Conservation (phyloP, 2,888 invertebrate species). For the Tinea pellionella region DNA sequence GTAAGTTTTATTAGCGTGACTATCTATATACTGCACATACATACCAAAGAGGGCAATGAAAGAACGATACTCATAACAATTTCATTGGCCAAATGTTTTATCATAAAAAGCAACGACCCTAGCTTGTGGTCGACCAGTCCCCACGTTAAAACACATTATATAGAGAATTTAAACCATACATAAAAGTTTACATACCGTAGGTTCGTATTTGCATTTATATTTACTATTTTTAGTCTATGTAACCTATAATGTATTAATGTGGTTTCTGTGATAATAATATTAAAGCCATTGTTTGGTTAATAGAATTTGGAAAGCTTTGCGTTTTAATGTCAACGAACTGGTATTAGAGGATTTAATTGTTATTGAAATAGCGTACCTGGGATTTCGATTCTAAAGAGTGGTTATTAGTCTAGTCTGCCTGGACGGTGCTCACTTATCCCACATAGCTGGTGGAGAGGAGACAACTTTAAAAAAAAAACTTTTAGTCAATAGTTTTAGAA, state of each 20-base stretch:
- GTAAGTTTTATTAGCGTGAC: background rate
- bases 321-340: background rate
- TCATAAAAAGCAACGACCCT: constrained; percentile 1
- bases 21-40: background rate
- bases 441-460: too few species aligned
- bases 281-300: background rate
- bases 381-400: too few species aligned
- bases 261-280: background rate
- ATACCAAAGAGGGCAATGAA: background rate
- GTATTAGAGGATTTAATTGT: background rate
- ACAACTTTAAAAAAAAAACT: too few species aligned
- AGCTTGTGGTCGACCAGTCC: background rate
- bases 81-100: constrained; percentile 6
- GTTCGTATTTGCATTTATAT: background rate
- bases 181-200: background rate
- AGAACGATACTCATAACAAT: background rate
- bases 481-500: too few species aligned
- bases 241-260: background rate
- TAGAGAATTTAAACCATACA: background rate
- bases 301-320: background rate
- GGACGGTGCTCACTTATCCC: too few species aligned
- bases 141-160: background rate
- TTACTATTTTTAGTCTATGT: background rate
- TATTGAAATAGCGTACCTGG: background rate
- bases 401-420: too few species aligned